phyloP scores from a whole-genome alignment of 30 jellyfish, hydroid and myxozoan species.

The Turritopsis rubra region DNA sequence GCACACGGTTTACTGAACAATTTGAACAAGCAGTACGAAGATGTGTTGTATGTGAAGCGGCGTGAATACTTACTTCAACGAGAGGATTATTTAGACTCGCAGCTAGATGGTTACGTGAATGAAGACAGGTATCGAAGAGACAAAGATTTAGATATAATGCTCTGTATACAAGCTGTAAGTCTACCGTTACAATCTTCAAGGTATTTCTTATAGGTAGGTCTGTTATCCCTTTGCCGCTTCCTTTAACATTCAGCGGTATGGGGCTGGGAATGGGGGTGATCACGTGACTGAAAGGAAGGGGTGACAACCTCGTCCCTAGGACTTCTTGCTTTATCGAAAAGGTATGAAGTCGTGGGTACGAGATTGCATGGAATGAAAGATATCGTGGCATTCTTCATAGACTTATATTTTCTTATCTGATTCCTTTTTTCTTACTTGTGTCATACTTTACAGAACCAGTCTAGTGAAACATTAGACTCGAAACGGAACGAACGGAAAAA shows the following conservation, averaged over 20 bases:
- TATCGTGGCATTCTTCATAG: too few relatives aligned
- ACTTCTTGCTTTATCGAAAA: too few relatives aligned
- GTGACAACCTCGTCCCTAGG: too few relatives aligned
- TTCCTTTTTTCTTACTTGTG: too few relatives aligned
- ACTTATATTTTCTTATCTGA: too few relatives aligned
- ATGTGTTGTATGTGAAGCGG: slow-evolving; percentile 31
- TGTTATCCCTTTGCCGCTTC: not conserved
- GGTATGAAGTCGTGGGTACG: too few relatives aligned
- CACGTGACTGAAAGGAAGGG: too few relatives aligned
- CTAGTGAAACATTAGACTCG: not conserved
- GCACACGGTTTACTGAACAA: slow-evolving; percentile 46
- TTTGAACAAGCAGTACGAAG: slow-evolving; percentile 22
- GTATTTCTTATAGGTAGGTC: not conserved
- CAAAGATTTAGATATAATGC: slow-evolving; percentile 13
- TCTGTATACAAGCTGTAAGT: slow-evolving; percentile 12
- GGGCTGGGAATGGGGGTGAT: not conserved
- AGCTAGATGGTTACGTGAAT: slow-evolving; percentile 49
- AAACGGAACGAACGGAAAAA: not conserved
- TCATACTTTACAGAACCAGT: not conserved
- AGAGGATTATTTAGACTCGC: slow-evolving; percentile 47
- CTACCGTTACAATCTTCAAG: not conserved
- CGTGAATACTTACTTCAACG: slow-evolving; percentile 35
- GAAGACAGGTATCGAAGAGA: slow-evolving; percentile 13
- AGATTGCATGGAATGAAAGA: too few relatives aligned
- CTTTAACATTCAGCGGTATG: not conserved